A percentile compares a stretch with the other conserved stretches of the same genome.
Evolutionary conservation across 1,140 invertebrate genomes (phyloP).

Genomic region (Thaumatotibia leucotreta): DNA sequence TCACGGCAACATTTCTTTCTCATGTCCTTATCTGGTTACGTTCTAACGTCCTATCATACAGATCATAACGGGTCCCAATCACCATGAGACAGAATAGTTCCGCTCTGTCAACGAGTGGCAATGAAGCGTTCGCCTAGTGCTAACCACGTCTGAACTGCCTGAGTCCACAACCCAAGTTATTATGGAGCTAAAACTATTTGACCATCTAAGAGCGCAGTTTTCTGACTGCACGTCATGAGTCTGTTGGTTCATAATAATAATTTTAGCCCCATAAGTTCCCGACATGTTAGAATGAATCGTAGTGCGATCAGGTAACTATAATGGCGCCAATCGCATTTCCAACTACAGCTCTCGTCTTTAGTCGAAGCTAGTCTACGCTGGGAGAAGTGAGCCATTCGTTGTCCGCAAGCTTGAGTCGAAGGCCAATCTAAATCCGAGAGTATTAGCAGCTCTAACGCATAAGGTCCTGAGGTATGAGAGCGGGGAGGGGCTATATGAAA

Average conservation of each 20-base stretch:
- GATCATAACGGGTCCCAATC: slow-evolving; percentile 59
- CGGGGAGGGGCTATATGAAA: too few species aligned
- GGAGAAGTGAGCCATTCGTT: slow-evolving; percentile 35
- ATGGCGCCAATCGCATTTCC: slow-evolving; percentile 54
- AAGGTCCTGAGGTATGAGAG: too few species aligned
- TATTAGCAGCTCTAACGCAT: background rate
- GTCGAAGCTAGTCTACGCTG: slow-evolving; percentile 21
- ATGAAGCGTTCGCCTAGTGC: slow-evolving; percentile 63
- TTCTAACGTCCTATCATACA: slow-evolving; percentile 48
- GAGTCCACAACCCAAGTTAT: background rate
- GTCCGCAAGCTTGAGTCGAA: slow-evolving; percentile 27
- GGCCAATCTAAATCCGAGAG: background rate
- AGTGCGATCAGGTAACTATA: slow-evolving; percentile 54
- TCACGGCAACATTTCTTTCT: slow-evolving; percentile 55
- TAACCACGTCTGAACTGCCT: slow-evolving; percentile 33
- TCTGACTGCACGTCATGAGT: too few species aligned
- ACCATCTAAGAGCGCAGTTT: too few species aligned
- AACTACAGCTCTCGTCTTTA: slow-evolving; percentile 52
- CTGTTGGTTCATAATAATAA: too few species aligned
- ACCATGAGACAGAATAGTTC: slow-evolving; percentile 65
- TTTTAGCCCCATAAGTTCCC: slow-evolving; percentile 25
- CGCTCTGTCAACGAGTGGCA: slow-evolving; percentile 59
- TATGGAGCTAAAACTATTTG: background rate
- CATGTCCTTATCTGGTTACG: slow-evolving; percentile 28
- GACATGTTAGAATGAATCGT: slow-evolving; percentile 45